Base-by-base conservation (phyloP, 2,888 invertebrate species). In the Thecocarcelia acutangulata region DNA sequence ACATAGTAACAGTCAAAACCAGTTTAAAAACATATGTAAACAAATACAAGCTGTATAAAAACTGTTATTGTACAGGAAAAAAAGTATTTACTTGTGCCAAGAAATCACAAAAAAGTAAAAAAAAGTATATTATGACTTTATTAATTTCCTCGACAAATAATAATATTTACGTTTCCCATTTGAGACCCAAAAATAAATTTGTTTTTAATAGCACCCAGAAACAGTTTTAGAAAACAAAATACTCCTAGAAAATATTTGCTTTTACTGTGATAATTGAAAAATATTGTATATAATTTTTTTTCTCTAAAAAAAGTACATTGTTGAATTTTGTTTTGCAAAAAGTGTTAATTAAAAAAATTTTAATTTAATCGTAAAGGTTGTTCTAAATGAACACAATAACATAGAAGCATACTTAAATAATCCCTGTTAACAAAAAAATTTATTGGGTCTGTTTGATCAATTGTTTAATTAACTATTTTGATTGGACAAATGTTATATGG, bases 81-180 rank as follows among this genome's bases (percentile, higher is more conserved):
- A 56, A 52, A 42, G 3, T 33, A 33, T 64, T 17, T n/a, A 54
- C 33, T 69, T 63, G 54, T 50, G 40, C 17, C 72, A 44, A 54
- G 9, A 46, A 40, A 40, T 1, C 1, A 12, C 13, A 46, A 40
- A 19, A 40, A 44, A 46, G 8, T 1, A 15, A 12, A 46, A 33
- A 54, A 40, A 11, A 52, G 17, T 52, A 8, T 73, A 1, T 72
- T 19, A 73, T 21, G 24, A 40, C 46, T 17, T 13, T 54, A 61
- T 46, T 61, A 54, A 69, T 69, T 76, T 69, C 28, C 54, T 54
- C 13, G 6, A 6, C 40, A 76, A 76, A 76, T 54, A 69, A 54
- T 11, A 61, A 46, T 69, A 52, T 69, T 76, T 69, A 69, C 59
- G 46, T 61, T 69, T 61, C n/a, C 4, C 13, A 44, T 54, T 61